phyloP scores from a whole-genome alignment of 2,888 invertebrate genomes.

The Ophion ventricosus region DNA sequence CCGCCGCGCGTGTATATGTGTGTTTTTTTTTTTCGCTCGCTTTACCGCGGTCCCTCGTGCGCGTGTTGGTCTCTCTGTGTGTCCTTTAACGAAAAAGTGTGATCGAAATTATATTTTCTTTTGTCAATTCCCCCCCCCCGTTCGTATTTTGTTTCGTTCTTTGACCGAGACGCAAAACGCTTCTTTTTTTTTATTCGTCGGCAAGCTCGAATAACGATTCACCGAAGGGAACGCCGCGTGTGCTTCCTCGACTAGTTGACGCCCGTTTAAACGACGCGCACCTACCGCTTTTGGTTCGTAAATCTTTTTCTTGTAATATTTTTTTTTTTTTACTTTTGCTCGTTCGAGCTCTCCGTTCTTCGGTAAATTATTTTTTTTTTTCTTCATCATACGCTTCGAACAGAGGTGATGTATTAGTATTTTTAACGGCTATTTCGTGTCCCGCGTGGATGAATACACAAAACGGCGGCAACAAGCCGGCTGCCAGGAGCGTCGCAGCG shows the following conservation, averaged over 20 bases:
- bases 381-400: not conserved
- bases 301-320: not conserved
- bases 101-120: constrained; percentile 1
- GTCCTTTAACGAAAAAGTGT: constrained; percentile 21
- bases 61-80: constrained; percentile 28
- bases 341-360: not conserved
- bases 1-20: not conserved
- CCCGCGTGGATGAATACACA: constrained; percentile 39
- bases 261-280: constrained; percentile 43
- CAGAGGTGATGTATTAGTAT: not conserved
- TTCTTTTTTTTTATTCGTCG: not conserved
- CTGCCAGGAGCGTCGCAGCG: constrained; percentile 50
- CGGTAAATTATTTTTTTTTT: not conserved
- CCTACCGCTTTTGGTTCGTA: constrained; percentile 60
- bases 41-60: constrained; percentile 9
- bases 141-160: no score
- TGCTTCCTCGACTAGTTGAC: constrained; percentile 14
- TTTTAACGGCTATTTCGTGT: constrained; percentile 29
- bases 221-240: not conserved
- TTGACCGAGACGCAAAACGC: not conserved
- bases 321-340: not conserved
- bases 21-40: constrained; percentile 13
- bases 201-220: not conserved
- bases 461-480: constrained; percentile 60
- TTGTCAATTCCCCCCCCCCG: not conserved